A percentile compares a stretch with the other conserved stretches of the same genome.
phyloP scores from a whole-genome alignment of 1,140 invertebrate genomes.

The Parapsyche elsis region DNA sequence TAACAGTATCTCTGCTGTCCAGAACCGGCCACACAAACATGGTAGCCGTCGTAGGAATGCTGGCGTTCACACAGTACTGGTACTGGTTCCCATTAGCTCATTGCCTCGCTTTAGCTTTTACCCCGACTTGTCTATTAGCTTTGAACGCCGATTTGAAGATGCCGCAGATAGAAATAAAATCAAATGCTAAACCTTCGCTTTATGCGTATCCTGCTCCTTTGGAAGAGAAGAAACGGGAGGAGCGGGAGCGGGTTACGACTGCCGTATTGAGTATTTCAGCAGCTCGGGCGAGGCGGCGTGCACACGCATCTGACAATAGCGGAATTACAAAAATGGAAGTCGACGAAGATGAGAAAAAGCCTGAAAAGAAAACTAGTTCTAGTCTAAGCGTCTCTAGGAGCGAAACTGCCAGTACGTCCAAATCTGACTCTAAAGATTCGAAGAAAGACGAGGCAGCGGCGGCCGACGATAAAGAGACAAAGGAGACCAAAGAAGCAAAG shows the following conservation, averaged over 20 bases:
- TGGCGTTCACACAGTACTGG: constrained; percentile 99
- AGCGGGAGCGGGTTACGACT: constrained; percentile 95
- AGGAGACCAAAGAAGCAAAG: constrained; percentile 69
- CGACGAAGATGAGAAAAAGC: constrained; percentile 72
- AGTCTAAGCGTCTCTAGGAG: constrained; percentile 71
- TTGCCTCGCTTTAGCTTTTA: constrained; percentile 95
- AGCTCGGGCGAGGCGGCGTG: constrained; percentile 81
- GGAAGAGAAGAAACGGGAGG: constrained; percentile 98
- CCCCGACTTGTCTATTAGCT: constrained; percentile 95
- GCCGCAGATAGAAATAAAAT: constrained; percentile 94
- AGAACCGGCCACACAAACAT: constrained; percentile 98
- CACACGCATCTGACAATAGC: constrained; percentile 68
- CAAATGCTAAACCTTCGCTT: constrained; percentile 92
- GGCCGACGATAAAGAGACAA: constrained; percentile 68
- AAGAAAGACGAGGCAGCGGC: constrained; percentile 64
- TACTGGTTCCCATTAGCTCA: constrained; percentile 99
- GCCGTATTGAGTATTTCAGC: constrained; percentile 97
- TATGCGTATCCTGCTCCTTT: constrained; percentile 97
- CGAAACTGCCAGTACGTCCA: constrained; percentile 63
- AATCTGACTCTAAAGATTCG: constrained; percentile 65
- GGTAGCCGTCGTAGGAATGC: constrained; percentile 95
- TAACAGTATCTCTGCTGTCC: constrained; percentile 94
- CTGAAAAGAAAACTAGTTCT: constrained; percentile 69
- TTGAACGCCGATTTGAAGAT: constrained; percentile 97
- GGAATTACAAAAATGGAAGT: constrained; percentile 77